Evolutionary conservation across 2,797 vertebrate species (phyloP).

Genomic region (Sebastes oblongus): DNA sequence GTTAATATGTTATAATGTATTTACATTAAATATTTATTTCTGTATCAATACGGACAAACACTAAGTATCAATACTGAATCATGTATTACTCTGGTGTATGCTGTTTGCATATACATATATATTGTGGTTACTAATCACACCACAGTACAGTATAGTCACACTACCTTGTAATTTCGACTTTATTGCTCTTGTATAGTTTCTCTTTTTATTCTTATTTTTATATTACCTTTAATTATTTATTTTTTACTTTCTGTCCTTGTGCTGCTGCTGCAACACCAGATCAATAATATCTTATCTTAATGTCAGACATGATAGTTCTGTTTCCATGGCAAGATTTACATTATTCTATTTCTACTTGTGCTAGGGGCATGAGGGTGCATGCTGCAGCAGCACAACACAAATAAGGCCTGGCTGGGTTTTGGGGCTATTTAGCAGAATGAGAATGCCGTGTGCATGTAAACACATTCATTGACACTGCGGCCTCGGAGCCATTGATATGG

Average conservation of each 20-base stretch:
- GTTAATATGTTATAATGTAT: neutral
- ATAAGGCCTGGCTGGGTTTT: neutral
- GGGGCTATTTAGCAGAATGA: neutral
- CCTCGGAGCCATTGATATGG: neutral
- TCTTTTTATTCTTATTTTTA: neutral
- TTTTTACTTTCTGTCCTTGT: neutral
- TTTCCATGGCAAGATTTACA: conserved; percentile 11
- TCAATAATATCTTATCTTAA: neutral
- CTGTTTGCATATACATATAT: neutral
- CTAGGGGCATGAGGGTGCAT: neutral
- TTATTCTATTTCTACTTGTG: neutral
- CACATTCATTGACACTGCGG: conserved; percentile 17
- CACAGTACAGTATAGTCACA: neutral
- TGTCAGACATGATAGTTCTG: neutral
- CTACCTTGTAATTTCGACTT: neutral
- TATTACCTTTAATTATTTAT: neutral
- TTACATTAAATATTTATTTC: no score
- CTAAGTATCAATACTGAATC: neutral
- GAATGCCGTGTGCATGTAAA: conserved; percentile 15
- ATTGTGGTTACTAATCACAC: neutral
- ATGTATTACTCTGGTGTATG: neutral
- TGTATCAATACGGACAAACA: neutral
- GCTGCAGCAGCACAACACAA: neutral
- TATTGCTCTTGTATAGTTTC: neutral
- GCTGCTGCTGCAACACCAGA: neutral